Base-by-base conservation (phyloP, 2,888 invertebrate genomes). In the Tuberolachnus salignus region DNA sequence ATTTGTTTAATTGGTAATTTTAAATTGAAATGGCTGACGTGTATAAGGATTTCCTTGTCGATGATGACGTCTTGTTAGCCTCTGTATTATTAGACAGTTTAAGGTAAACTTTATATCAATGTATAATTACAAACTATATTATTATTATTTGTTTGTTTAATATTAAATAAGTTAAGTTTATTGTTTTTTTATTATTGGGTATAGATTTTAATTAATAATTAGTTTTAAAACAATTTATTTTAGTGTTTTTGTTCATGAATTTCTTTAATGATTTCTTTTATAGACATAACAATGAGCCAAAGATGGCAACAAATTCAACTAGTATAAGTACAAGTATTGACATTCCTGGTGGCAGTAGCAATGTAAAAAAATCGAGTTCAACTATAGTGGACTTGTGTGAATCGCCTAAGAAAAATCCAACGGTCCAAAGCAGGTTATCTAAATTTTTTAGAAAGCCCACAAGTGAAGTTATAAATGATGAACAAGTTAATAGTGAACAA, bases 21-120 rank as follows among this genome's bases (percentile, higher is more conserved):
- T 14, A 19, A 4, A 23, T 59, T 26, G 26, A 49, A 11, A 78
- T 78, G 78, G 11, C 57, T 16, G 9, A 78, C 9, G 6, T 4
- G 13, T 42, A 49, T 34, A 46, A 51, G 4, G 14, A 61, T 1
- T 78, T 78, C 59, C 59, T 59, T 14, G 16, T 9, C 26, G 81
- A 82, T 67, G 81, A 82, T 74, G 82, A 83, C 53, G 80, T 71
- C 42, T 69, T 82, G 64, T 81, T 83, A 64, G 81, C 81, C 16
- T 61, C 74, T 80, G 81, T 81, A 46, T 80, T 82, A 80, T 82
- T 82, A 81, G 83, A 83, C 80, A 83, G 82, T 75, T 78, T 82
- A 75, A 82, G 82, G 83, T 83, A 81, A 80, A 69, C n/a, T 23
- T 4, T 9, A 46, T 1, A n/a, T 16, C 8, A 23, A 26, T 59